A percentile compares a stretch with the other conserved stretches of the same genome.
These are phyloP conservation scores for Congeria kusceri DNA, from an alignment of 2,888 invertebrate genomes.

Conservation along the genomic window DNA sequence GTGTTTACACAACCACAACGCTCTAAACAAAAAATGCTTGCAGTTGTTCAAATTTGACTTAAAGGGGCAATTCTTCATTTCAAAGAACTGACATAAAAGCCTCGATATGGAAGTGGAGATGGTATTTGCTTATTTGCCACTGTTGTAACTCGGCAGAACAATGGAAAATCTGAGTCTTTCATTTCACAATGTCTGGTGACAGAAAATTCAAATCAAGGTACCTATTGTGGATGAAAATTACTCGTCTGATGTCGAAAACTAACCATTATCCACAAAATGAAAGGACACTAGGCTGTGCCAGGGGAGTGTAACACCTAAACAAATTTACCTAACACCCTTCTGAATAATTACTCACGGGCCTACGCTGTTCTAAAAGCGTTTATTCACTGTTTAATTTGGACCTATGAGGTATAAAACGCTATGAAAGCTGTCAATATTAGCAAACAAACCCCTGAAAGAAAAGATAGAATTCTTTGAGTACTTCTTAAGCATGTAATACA, in stretches of 20 bases:
- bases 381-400: conserved; percentile 48
- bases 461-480: too few species aligned
- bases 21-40: too few species aligned
- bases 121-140: background rate
- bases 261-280: conserved; percentile 45
- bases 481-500: too few species aligned
- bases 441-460: conserved; percentile 36
- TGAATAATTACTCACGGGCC: conserved; percentile 12
- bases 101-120: background rate
- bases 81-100: background rate
- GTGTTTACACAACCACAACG: too few species aligned
- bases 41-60: too few species aligned
- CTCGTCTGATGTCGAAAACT: conserved; percentile 35
- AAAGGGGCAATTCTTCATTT: background rate
- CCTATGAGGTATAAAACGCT: conserved; percentile 20
- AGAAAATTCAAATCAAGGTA: conserved; percentile 30
- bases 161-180: background rate
- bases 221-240: conserved; percentile 47
- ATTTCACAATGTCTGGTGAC: background rate
- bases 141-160: background rate
- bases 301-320: conserved; percentile 38
- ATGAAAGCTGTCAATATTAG: conserved; percentile 52
- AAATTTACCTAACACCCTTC: conserved; percentile 57
- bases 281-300: conserved; percentile 53
- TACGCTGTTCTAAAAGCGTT: conserved; percentile 55